phyloP scores from a whole-genome alignment of 2,888 invertebrate species.

The Coelopa pilipes region DNA sequence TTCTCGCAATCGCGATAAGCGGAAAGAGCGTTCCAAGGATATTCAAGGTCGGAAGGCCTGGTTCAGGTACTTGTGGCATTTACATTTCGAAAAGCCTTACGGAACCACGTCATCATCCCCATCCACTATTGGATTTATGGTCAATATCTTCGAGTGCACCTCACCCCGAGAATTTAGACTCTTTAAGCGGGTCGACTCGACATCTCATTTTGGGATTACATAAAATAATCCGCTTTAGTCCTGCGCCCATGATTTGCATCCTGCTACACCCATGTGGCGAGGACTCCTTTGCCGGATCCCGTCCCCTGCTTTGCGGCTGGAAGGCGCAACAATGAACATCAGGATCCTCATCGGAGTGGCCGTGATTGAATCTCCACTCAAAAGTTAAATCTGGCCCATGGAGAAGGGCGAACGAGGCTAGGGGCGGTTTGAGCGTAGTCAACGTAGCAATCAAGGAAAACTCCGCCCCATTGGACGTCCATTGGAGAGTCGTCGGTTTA shows the following conservation, averaged over 20 bases:
- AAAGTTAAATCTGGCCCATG: neutral
- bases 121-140: no score
- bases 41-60: no score
- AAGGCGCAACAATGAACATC: slow-evolving; percentile 15
- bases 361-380: slow-evolving; percentile 6
- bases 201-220: neutral
- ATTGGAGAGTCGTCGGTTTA: neutral
- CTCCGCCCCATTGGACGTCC: neutral
- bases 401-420: no score
- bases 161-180: no score
- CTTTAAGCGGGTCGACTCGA: no score
- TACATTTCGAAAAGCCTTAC: no score
- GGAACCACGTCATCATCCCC: no score
- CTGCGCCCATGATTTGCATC: neutral
- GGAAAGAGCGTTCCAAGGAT: no score
- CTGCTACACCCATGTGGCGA: no score
- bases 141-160: no score
- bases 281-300: neutral
- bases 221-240: slow-evolving; percentile 22
- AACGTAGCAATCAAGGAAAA: slow-evolving; percentile 1
- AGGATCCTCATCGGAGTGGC: slow-evolving; percentile 13
- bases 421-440: neutral
- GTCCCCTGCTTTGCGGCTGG: neutral
- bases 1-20: no score
- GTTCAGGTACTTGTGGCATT: no score